Percentiles rank a stretch among this genome's conserved stretches.
phyloP scores from a whole-genome alignment of 2,888 invertebrate genomes.

The Calameuta pallipes region DNA sequence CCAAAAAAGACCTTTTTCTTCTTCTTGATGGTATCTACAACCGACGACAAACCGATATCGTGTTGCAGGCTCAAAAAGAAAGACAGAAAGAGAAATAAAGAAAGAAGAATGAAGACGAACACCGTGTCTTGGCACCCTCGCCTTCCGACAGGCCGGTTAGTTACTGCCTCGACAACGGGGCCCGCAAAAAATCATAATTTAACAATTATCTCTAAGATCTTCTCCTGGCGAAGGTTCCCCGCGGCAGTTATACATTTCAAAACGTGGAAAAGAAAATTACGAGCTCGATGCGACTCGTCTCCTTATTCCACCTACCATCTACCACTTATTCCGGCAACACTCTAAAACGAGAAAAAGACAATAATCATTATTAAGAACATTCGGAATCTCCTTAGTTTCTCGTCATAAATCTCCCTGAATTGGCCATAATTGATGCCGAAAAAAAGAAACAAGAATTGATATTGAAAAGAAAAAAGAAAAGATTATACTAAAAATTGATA shows the following conservation, averaged over 20 bases:
- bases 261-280: conserved; percentile 19
- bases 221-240: conserved; percentile 11
- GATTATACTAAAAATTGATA: too few relatives aligned
- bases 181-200: conserved; percentile 57
- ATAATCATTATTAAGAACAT: too few relatives aligned
- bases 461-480: too few relatives aligned
- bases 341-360: too few relatives aligned
- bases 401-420: too few relatives aligned
- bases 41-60: conserved; percentile 22
- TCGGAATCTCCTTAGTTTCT: too few relatives aligned
- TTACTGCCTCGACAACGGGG: conserved; percentile 40
- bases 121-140: conserved; percentile 6
- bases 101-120: too few relatives aligned
- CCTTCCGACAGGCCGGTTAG: conserved; percentile 50
- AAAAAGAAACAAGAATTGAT: too few relatives aligned
- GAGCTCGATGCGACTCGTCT: conserved; percentile 19
- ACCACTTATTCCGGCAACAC: too few relatives aligned
- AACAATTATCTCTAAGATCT: conserved; percentile 51
- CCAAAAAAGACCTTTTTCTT: conserved; percentile 9
- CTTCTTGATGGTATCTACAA: conserved; percentile 15
- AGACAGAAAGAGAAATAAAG: too few relatives aligned
- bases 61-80: conserved; percentile 23
- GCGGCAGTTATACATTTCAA: background rate
- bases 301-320: too few relatives aligned
- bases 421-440: too few relatives aligned